Evolutionary conservation across 2,797 vertebrate species (phyloP).

Genomic region (Crenichthys baileyi): DNA sequence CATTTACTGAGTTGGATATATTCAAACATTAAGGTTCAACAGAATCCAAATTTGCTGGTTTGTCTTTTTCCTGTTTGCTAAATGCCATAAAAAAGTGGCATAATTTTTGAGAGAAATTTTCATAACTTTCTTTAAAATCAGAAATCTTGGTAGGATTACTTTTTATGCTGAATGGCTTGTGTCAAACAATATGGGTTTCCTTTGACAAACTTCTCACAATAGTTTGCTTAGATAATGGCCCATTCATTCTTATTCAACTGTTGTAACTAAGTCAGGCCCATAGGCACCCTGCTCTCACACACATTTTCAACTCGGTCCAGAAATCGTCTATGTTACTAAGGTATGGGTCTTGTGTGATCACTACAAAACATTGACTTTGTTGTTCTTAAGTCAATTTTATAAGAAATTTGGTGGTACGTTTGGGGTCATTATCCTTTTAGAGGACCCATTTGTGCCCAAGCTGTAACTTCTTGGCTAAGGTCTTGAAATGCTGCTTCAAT

Average conservation of each 20-base stretch:
- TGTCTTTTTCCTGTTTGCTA: constrained; percentile 26
- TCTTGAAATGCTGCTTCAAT: not conserved
- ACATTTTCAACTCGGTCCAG: not conserved
- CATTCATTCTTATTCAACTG: not conserved
- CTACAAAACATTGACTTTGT: not conserved
- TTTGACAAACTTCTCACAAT: too few species aligned
- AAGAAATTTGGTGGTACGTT: not conserved
- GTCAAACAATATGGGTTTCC: too few species aligned
- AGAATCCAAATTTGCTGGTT: constrained; percentile 7
- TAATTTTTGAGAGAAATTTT: not conserved
- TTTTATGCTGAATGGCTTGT: too few species aligned
- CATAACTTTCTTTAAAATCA: too few species aligned
- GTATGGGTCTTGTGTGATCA: not conserved
- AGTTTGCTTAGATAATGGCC: too few species aligned
- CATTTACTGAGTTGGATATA: constrained; percentile 36
- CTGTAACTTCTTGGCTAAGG: not conserved
- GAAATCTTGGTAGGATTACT: too few species aligned
- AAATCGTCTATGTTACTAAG: not conserved
- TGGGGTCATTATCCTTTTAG: not conserved
- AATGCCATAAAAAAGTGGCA: not conserved
- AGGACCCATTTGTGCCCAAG: not conserved
- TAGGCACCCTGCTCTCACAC: not conserved
- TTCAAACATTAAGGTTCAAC: constrained; percentile 36
- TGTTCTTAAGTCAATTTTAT: not conserved
- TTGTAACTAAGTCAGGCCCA: not conserved